Evolutionary conservation across 1,140 invertebrate species (phyloP).

Genomic region (Aphis craccivora): DNA sequence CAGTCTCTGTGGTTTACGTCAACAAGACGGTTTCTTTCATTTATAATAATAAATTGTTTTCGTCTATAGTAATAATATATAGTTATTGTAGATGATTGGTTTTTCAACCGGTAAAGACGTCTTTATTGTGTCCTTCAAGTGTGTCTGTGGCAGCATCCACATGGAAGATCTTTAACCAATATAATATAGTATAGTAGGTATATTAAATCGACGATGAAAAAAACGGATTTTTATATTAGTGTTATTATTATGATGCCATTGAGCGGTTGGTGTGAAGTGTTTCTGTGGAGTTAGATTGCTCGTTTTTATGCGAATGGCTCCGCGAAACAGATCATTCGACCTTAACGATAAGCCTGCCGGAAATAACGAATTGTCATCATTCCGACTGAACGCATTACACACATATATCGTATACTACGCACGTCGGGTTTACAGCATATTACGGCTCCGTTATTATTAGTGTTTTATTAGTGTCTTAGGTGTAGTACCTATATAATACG

Average conservation of each 20-base stretch:
- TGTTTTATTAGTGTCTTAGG: neutral
- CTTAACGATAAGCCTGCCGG: neutral
- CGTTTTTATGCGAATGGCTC: neutral
- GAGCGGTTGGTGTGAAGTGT: neutral
- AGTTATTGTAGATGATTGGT: neutral
- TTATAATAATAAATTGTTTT: neutral
- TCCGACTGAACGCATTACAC: neutral
- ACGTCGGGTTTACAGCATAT: neutral
- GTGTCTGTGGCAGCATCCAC: neutral
- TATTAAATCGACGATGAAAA: neutral
- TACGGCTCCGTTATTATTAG: constrained; percentile 4
- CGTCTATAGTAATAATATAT: neutral
- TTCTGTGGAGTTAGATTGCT: neutral
- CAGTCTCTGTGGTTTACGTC: neutral
- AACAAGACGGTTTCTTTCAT: neutral
- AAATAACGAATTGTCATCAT: constrained; percentile 1
- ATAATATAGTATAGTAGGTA: neutral
- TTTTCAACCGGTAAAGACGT: neutral
- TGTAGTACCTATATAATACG: neutral
- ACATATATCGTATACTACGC: neutral
- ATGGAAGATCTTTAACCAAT: neutral
- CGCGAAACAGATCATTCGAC: neutral
- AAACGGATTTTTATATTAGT: neutral
- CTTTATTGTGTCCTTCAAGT: neutral
- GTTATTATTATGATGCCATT: neutral